A percentile compares a stretch with the other conserved stretches of the same genome.
These are phyloP conservation scores for Nematostella vectensis DNA, from an alignment of 92 coral and sea anemone species.

Conservation along the genomic window DNA sequence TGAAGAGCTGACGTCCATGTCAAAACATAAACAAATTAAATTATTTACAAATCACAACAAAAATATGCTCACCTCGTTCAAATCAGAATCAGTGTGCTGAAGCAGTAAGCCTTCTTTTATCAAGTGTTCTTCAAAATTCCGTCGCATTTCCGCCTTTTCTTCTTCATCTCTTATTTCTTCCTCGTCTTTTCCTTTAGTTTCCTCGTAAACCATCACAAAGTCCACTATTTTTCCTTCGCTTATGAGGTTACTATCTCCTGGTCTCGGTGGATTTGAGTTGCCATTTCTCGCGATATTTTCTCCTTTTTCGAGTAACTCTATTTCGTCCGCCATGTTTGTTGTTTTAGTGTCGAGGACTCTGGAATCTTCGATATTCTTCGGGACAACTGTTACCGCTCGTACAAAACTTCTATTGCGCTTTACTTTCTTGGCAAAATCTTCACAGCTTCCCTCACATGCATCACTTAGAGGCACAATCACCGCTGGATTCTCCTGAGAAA, in stretches of 20 bases:
- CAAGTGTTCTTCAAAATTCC: conserved; percentile 45
- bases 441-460: no score
- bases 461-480: no score
- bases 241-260: conserved; percentile 1
- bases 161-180: conserved; percentile 54
- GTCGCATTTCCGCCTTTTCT: conserved; percentile 28
- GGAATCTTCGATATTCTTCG: no score
- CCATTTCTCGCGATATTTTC: conserved; percentile 2
- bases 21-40: no score
- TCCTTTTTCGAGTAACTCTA: conserved; percentile 14
- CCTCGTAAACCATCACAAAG: conserved; percentile 77
- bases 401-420: conserved; percentile 7
- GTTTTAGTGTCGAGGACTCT: conserved; percentile 13
- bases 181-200: conserved; percentile 31
- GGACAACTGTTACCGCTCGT: conserved; percentile 12
- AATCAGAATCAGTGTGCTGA: conserved; percentile 42
- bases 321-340: conserved; percentile 11
- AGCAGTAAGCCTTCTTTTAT: conserved; percentile 38
- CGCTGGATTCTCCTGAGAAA: not conserved
- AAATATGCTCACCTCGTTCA: conserved; percentile 48
- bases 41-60: no score
- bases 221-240: conserved; percentile 25
- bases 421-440: not conserved
- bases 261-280: not conserved
- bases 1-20: no score